Conservation (phyloP, 2,113 vertebrate genomes). For the Amblyornis subalaris region DNA sequence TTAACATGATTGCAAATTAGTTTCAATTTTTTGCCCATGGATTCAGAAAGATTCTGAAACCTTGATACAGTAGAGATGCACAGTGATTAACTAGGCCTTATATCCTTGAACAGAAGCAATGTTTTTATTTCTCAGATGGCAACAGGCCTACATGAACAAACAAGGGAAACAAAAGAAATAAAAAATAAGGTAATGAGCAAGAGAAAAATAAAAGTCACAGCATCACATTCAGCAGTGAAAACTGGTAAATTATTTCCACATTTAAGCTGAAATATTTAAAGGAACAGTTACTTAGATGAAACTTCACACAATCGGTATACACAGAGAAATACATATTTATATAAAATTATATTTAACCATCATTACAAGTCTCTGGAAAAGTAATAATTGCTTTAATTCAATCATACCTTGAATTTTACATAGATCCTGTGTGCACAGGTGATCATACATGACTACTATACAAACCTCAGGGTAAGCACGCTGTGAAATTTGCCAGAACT, state of each 20-base stretch:
- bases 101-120: conserved; percentile 98
- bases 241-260: conserved; percentile 58
- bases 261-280: conserved; percentile 55
- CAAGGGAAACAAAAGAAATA: conserved; percentile 73
- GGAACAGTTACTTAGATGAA: conserved; percentile 32
- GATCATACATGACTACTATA: background rate
- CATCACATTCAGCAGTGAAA: conserved; percentile 67
- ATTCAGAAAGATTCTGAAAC: conserved; percentile 67
- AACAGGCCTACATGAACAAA: conserved; percentile 67
- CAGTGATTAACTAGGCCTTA: conserved; percentile 82
- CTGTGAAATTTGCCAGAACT: background rate
- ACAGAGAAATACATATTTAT: background rate
- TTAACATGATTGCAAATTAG: background rate
- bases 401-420: conserved; percentile 65
- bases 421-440: background rate
- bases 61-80: conserved; percentile 57
- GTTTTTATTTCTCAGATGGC: conserved; percentile 63
- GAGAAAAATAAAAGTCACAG: conserved; percentile 69
- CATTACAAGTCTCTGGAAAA: conserved; percentile 61
- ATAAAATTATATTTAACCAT: conserved; percentile 69
- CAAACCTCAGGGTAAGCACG: background rate
- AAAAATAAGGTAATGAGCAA: conserved; percentile 74
- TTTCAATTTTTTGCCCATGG: conserved; percentile 65
- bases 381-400: conserved; percentile 59
- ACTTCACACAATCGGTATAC: conserved; percentile 9